A percentile compares a stretch with the other conserved stretches of the same genome.
These are phyloP conservation scores for Sphenodon punctatus DNA, from an alignment of 2,797 vertebrate species.

Conservation along the genomic window DNA sequence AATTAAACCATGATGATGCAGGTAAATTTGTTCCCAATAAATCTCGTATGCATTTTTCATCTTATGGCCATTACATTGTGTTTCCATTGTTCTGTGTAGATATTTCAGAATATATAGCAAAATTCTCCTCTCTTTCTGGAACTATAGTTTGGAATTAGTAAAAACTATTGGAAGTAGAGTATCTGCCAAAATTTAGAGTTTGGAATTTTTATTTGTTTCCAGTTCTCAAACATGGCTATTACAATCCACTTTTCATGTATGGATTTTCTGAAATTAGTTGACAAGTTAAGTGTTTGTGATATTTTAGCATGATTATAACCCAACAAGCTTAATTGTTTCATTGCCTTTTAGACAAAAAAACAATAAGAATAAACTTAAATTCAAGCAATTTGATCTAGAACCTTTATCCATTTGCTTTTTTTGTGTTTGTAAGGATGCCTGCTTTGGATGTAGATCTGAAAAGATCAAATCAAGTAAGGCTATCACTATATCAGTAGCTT, in stretches of 20 bases:
- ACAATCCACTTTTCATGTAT: background rate
- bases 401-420: background rate
- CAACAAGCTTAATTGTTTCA: accelerated
- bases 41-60: background rate
- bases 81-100: background rate
- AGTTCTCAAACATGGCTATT: background rate
- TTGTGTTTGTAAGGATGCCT: background rate
- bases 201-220: background rate
- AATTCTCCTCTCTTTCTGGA: background rate
- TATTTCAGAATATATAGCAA: background rate
- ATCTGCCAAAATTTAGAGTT: background rate
- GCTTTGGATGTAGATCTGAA: background rate
- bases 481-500: background rate
- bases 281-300: accelerated
- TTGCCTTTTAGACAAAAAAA: background rate
- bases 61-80: background rate
- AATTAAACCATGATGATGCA: constrained; percentile 50
- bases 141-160: background rate
- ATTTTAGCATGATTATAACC: background rate
- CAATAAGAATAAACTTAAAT: background rate
- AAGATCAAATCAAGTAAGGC: background rate
- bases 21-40: constrained; percentile 53
- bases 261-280: background rate
- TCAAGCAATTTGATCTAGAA: background rate
- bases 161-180: background rate